phyloP scores from a whole-genome alignment of 2,113 vertebrate genomes.

The Setophaga petechia region DNA sequence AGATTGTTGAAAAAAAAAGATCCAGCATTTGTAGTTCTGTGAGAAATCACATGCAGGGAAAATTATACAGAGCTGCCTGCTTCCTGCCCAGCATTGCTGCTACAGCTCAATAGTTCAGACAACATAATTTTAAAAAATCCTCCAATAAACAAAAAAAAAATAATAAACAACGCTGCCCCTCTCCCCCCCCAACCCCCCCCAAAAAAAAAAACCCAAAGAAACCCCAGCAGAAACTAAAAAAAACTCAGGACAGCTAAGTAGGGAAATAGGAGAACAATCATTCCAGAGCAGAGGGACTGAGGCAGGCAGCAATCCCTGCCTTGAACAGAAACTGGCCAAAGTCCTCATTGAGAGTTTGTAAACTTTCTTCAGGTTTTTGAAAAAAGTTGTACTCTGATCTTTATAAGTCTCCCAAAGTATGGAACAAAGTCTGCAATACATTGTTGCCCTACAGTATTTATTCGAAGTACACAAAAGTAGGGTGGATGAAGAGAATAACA shows the following conservation, averaged over 20 bases:
- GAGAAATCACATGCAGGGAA: not conserved
- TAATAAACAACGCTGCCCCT: too few species aligned
- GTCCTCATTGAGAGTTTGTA: not conserved
- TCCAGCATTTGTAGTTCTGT: not conserved
- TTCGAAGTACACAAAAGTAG: not conserved
- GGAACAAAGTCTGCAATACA: not conserved
- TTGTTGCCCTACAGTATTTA: not conserved
- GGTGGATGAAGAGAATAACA: not conserved
- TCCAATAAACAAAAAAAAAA: not conserved
- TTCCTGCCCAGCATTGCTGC: not conserved
- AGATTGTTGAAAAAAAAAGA: not conserved
- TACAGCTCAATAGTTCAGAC: not conserved
- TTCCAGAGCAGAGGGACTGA: not conserved
- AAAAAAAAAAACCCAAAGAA: too few species aligned
- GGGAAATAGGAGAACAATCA: not conserved
- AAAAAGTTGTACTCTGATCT: not conserved
- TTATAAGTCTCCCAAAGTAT: not conserved
- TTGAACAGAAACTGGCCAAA: not conserved
- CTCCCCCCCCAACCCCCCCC: accelerated
- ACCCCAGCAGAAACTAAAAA: not conserved
- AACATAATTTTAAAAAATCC: not conserved
- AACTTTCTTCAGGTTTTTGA: not conserved
- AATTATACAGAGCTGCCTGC: not conserved
- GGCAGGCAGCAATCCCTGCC: not conserved
- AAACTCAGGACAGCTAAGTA: not conserved